Evolutionary conservation across 2,888 invertebrate species (phyloP).

Genomic region (Heteropelma amictum): DNA sequence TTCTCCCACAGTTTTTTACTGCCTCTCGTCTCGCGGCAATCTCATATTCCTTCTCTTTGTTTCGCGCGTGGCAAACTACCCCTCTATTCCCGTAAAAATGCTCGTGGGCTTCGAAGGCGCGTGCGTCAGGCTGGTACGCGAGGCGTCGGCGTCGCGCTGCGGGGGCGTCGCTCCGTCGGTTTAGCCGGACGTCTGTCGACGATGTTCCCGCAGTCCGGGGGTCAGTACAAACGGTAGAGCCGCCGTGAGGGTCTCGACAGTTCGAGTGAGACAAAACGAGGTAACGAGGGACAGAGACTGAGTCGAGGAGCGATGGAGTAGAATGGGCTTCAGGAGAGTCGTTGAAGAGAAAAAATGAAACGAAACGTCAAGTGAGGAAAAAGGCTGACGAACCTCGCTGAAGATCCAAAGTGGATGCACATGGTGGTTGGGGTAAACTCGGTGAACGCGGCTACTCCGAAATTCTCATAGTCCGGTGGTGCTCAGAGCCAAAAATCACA

Average conservation of each 20-base stretch:
- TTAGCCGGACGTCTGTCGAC: conserved; percentile 65
- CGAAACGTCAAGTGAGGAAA: not conserved
- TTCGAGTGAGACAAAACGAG: conserved; percentile 12
- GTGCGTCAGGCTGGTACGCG: conserved; percentile 63
- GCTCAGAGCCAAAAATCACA: not conserved
- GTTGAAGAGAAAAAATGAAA: not conserved
- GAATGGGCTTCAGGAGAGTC: not conserved
- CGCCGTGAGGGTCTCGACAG: conserved; percentile 66
- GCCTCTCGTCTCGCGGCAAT: conserved; percentile 21
- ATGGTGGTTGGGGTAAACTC: not conserved
- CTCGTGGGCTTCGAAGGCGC: conserved; percentile 1
- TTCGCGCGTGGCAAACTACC: not conserved
- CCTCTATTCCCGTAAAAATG: not conserved
- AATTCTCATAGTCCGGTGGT: conserved; percentile 1
- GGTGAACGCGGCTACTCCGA: not conserved
- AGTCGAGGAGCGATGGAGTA: not conserved
- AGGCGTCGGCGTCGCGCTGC: conserved; percentile 71
- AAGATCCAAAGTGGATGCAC: not conserved
- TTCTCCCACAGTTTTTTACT: conserved; percentile 21
- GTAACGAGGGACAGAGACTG: not conserved
- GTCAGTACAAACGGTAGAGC: conserved; percentile 71
- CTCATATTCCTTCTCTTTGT: conserved; percentile 15
- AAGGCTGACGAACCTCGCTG: not conserved
- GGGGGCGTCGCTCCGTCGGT: conserved; percentile 74
- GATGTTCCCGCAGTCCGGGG: conserved; percentile 63